Conservation (phyloP, 2,113 vertebrate species). For the Cacatua alba region DNA sequence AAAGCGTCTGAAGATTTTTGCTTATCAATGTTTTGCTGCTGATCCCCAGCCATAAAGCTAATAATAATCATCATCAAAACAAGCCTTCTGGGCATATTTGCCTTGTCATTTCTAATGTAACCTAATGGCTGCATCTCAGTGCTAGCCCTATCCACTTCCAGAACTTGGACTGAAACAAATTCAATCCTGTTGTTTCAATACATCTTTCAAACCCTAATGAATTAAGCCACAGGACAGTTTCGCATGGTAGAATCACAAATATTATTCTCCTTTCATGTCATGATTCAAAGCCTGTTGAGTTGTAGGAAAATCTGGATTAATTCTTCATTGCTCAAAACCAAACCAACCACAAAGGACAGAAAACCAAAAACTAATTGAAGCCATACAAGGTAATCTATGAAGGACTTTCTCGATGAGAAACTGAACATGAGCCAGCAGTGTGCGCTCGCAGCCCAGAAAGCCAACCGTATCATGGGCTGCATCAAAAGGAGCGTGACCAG, state of each 20-base stretch:
- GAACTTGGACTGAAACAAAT: background rate
- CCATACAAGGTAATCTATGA: background rate
- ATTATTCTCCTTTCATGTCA: background rate
- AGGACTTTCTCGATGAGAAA: background rate
- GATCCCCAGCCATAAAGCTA: background rate
- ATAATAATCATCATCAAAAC: background rate
- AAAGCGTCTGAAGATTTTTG: background rate
- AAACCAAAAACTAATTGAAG: background rate
- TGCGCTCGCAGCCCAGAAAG: no score
- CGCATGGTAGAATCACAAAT: background rate
- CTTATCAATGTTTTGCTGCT: background rate
- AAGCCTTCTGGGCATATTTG: background rate
- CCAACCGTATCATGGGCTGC: no score
- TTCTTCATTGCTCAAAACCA: background rate
- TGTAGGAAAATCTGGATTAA: background rate
- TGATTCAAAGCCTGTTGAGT: background rate
- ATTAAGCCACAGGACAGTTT: background rate
- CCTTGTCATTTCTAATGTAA: background rate
- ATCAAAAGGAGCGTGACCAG: no score
- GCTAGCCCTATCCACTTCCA: background rate
- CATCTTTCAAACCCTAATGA: fast-evolving
- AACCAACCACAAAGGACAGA: background rate
- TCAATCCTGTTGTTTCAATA: background rate
- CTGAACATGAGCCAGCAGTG: no score
- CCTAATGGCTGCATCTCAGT: background rate